Evolutionary conservation across 2,113 vertebrate species (phyloP).

Genomic region (Stegastes partitus): DNA sequence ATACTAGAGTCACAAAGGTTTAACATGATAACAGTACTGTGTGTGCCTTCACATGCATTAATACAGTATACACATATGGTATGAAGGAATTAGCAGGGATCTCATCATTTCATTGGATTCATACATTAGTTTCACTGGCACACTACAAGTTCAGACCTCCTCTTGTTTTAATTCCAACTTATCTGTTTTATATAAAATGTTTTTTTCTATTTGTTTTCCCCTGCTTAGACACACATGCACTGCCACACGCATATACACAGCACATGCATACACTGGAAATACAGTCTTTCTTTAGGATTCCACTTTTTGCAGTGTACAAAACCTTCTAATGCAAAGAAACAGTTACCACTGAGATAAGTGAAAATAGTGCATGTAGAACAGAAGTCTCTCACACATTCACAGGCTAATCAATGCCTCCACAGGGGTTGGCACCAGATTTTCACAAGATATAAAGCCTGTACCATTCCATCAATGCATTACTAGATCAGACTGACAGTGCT

Average conservation of each 20-base stretch:
- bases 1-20: conserved; percentile 8
- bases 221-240: conserved; percentile 19
- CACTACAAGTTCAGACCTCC: conserved; percentile 21
- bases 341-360: not conserved
- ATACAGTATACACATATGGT: conserved; percentile 36
- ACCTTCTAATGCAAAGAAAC: conserved; percentile 4
- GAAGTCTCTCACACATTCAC: not conserved
- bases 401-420: not conserved
- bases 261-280: not conserved
- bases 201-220: conserved; percentile 2
- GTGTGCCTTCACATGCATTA: conserved; percentile 71
- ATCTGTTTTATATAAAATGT: conserved; percentile 19
- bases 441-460: not conserved
- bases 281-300: not conserved
- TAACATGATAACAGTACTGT: conserved; percentile 48
- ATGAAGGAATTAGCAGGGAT: conserved; percentile 60
- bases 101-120: conserved; percentile 25
- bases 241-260: conserved; percentile 6
- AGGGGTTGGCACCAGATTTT: conserved; percentile 12
- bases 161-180: not conserved
- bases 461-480: not conserved
- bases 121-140: conserved; percentile 5
- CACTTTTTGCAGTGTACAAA: conserved; percentile 15
- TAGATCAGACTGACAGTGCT: not conserved
- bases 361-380: conserved; percentile 1